Conservation (phyloP, 2,888 invertebrate species). For the Neria commutata region DNA sequence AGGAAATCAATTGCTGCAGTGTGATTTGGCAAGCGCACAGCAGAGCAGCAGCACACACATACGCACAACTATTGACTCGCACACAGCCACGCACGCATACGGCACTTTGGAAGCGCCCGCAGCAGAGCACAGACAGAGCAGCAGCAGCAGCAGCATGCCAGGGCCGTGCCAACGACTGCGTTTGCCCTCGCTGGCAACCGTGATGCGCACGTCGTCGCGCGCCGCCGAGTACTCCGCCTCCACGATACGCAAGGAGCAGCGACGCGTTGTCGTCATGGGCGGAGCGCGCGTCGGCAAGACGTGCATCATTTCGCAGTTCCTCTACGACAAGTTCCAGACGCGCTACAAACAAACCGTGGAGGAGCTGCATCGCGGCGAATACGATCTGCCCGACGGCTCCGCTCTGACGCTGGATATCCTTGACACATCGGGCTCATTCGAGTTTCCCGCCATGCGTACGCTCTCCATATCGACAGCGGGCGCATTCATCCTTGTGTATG, state of each 20-base stretch:
- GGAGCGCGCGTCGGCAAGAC: constrained; percentile 68
- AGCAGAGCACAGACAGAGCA: background rate
- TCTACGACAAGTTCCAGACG: constrained; percentile 65
- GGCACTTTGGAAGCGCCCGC: background rate
- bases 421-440: constrained; percentile 72
- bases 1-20: no score
- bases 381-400: constrained; percentile 60
- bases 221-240: constrained; percentile 31
- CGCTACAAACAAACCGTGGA: constrained; percentile 70
- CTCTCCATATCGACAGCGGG: constrained; percentile 76
- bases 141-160: constrained; percentile 31
- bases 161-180: constrained; percentile 48
- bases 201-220: constrained; percentile 23
- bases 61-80: background rate
- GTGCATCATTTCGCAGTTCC: constrained; percentile 67
- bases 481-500: constrained; percentile 76
- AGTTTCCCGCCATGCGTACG: constrained; percentile 78
- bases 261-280: constrained; percentile 61
- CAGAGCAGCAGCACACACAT: no score
- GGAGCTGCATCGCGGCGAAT: constrained; percentile 66
- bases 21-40: background rate
- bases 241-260: constrained; percentile 47
- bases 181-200: constrained; percentile 46
- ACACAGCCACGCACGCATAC: no score
- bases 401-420: constrained; percentile 71